Conservation (phyloP, 2,888 invertebrate genomes). For the Malthinus flaveolus region DNA sequence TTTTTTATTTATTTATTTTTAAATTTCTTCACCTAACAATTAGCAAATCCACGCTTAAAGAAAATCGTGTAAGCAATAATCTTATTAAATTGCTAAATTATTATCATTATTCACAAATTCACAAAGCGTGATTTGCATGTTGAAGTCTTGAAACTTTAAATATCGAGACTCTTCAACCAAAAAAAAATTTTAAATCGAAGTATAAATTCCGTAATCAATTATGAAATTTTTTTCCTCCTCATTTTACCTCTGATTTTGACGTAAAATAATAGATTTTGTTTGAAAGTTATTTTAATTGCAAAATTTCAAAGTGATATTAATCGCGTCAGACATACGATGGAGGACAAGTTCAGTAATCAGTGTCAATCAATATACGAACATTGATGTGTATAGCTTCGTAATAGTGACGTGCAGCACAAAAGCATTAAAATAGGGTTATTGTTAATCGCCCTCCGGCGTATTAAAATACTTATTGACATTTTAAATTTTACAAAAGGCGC, state of each 20-base stretch:
- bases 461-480: conserved; percentile 13
- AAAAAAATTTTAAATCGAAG: too few species aligned
- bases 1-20: too few species aligned
- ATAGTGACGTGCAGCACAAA: conserved; percentile 24
- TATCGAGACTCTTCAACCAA: too few species aligned
- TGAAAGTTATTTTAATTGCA: conserved; percentile 34
- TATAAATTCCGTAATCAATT: too few species aligned
- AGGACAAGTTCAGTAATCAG: conserved; percentile 32
- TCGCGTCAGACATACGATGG: conserved; percentile 27
- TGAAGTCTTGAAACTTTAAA: too few species aligned
- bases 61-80: too few species aligned
- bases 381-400: conserved; percentile 31
- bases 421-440: conserved; percentile 19
- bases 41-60: too few species aligned
- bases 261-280: conserved; percentile 16
- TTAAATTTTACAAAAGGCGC: conserved; percentile 4
- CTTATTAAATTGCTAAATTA: too few species aligned
- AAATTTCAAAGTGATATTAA: conserved; percentile 32
- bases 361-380: conserved; percentile 34
- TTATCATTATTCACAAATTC: too few species aligned
- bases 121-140: too few species aligned
- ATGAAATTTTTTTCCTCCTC: neutral
- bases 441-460: conserved; percentile 13
- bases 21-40: too few species aligned
- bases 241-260: neutral